These are phyloP conservation scores for Leistus spinibarbis DNA, from an alignment of 2,888 invertebrate species.

Conservation along the genomic window DNA sequence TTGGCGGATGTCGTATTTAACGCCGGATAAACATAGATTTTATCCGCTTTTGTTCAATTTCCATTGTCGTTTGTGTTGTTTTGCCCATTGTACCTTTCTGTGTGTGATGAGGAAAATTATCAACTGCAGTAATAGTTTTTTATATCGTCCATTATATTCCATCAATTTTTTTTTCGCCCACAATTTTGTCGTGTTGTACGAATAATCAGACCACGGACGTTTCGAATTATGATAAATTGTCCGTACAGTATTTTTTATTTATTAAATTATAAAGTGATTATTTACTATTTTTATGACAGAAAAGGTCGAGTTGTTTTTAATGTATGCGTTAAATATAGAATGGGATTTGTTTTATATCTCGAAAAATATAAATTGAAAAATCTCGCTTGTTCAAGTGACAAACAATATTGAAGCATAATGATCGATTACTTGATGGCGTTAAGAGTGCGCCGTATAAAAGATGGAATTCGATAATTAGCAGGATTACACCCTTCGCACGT, in stretches of 20 bases:
- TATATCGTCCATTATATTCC: slow-evolving; percentile 11
- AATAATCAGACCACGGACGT: slow-evolving; percentile 34
- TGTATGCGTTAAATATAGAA: neutral
- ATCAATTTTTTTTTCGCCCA: neutral
- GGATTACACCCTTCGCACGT: neutral
- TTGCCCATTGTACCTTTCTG: slow-evolving; percentile 10
- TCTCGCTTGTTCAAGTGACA: neutral
- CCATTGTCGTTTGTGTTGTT: slow-evolving; percentile 44
- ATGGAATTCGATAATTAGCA: neutral
- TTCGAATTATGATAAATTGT: slow-evolving; percentile 20
- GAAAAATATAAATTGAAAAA: neutral
- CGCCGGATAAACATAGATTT: slow-evolving; percentile 56
- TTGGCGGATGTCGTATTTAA: slow-evolving; percentile 51
- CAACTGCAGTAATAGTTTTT: slow-evolving; percentile 32
- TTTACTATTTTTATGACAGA: slow-evolving; percentile 31
- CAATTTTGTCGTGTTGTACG: slow-evolving; percentile 5
- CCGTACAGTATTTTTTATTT: slow-evolving; percentile 2
- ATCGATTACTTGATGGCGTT: neutral
- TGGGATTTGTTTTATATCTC: neutral
- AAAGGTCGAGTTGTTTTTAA: slow-evolving; percentile 18
- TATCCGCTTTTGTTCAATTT: slow-evolving; percentile 53
- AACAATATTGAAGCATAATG: neutral
- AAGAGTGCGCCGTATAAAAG: neutral
- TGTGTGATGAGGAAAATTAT: slow-evolving; percentile 28
- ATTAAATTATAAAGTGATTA: slow-evolving; percentile 30